These are phyloP conservation scores for Poeciliopsis paucimaculata DNA, from an alignment of 2,797 vertebrate species.

Conservation along the genomic window DNA sequence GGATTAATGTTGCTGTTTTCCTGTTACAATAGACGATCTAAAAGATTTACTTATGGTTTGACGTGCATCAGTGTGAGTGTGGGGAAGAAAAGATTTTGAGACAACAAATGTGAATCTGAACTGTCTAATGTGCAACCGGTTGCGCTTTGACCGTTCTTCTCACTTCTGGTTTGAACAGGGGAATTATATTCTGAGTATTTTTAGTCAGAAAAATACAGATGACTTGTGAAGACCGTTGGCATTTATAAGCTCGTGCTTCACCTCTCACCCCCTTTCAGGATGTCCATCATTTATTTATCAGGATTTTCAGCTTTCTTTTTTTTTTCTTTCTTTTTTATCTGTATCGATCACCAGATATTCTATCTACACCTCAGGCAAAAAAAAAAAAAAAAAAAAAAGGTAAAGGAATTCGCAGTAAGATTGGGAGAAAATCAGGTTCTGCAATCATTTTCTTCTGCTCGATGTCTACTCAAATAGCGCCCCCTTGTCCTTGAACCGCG, in stretches of 20 bases:
- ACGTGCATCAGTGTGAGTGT: background rate
- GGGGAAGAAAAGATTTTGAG: background rate
- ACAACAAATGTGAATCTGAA: background rate
- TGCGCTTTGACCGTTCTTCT: background rate
- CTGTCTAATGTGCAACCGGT: background rate
- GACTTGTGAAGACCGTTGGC: background rate
- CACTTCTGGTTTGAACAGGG: background rate
- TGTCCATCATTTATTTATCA: background rate
- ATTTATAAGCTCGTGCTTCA: background rate
- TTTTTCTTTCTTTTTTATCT: background rate
- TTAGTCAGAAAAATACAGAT: background rate
- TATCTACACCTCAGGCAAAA: background rate
- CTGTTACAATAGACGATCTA: background rate
- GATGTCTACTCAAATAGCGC: slow-evolving; percentile 64
- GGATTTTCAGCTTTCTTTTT: background rate
- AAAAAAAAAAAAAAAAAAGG: background rate
- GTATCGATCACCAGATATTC: background rate
- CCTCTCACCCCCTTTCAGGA: background rate
- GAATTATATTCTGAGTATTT: background rate
- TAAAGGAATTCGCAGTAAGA: slow-evolving; percentile 25
- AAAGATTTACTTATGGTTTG: background rate
- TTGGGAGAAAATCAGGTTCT: slow-evolving; percentile 26
- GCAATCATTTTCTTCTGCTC: background rate
- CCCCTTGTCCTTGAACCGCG: slow-evolving; percentile 39
- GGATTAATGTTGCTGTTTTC: background rate